These are phyloP conservation scores for Acheta domesticus DNA, from an alignment of 2,888 invertebrate genomes.

Conservation along the genomic window DNA sequence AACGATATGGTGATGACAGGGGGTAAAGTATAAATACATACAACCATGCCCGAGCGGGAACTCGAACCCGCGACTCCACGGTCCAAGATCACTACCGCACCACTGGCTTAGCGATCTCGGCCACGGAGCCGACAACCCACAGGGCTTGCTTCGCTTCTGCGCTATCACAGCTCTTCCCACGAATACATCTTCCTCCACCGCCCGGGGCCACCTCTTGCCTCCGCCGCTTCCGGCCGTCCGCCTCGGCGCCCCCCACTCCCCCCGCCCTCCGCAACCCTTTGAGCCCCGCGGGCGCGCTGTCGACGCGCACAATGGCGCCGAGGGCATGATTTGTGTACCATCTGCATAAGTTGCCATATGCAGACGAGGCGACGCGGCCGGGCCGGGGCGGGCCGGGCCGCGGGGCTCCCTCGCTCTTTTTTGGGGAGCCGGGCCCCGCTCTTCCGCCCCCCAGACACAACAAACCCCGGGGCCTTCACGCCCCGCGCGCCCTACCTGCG, in stretches of 20 bases:
- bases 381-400: not conserved
- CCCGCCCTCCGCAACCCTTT: conserved; percentile 22
- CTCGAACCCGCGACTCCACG: too few species aligned
- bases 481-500: not conserved
- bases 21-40: too few species aligned
- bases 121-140: too few species aligned
- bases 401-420: not conserved
- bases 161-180: too few species aligned
- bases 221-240: too few species aligned
- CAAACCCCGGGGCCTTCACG: not conserved
- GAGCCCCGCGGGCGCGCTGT: not conserved
- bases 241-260: not conserved
- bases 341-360: conserved; percentile 32
- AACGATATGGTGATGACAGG: too few species aligned
- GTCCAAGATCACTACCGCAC: too few species aligned
- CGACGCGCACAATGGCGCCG: not conserved
- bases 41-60: too few species aligned
- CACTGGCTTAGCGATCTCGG: too few species aligned
- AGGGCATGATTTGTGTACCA: conserved; percentile 35
- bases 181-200: too few species aligned
- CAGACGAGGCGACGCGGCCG: conserved; percentile 24
- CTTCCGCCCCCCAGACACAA: not conserved
- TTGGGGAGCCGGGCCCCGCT: not conserved
- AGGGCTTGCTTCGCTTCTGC: too few species aligned
- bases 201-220: too few species aligned